phyloP scores from a whole-genome alignment of 2,797 vertebrate species.

The Trichosurus vulpecula region DNA sequence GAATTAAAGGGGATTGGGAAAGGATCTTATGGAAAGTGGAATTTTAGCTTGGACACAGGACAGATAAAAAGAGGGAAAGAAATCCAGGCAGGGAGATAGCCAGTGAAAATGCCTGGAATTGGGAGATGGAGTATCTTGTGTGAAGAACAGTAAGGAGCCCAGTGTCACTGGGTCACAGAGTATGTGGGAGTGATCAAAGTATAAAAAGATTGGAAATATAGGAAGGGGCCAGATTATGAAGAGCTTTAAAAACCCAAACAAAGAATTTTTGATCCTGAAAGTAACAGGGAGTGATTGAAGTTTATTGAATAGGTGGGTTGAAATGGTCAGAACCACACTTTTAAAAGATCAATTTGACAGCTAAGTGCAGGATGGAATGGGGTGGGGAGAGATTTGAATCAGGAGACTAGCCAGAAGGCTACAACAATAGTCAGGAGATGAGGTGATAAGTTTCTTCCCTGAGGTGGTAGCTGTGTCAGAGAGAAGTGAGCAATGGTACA shows the following conservation, averaged over 20 bases:
- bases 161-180: neutral
- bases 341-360: neutral
- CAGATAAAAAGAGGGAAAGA: neutral
- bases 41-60: neutral
- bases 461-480: neutral
- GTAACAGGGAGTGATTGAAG: neutral
- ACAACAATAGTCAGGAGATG: neutral
- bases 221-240: neutral
- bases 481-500: neutral
- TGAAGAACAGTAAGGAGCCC: neutral
- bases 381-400: neutral
- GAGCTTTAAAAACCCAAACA: neutral
- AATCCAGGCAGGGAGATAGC: neutral
- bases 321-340: neutral
- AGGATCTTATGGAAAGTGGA: neutral
- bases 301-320: neutral
- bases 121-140: neutral
- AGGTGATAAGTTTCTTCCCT: neutral
- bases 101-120: neutral
- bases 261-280: neutral
- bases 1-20: neutral
- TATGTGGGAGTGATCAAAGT: neutral
- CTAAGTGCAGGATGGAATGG: neutral
- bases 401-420: neutral
- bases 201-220: neutral